phyloP scores from a whole-genome alignment of 2,797 vertebrate species.

The Myotis vivesi region DNA sequence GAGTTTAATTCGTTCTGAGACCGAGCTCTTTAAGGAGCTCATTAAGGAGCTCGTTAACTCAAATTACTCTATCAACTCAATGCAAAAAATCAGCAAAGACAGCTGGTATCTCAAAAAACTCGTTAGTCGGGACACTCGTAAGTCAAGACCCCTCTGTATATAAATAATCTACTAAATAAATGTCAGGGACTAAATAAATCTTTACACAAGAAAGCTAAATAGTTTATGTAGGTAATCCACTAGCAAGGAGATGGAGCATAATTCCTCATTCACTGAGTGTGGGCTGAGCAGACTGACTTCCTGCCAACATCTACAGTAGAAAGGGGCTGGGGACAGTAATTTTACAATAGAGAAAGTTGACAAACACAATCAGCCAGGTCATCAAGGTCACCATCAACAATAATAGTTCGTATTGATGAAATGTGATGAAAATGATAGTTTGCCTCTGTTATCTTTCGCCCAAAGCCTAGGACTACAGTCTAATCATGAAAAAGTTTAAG shows the following conservation, averaged over 20 bases:
- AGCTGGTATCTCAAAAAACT: no score
- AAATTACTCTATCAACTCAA: no score
- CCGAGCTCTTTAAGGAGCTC: no score
- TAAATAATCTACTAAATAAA: not conserved
- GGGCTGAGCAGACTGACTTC: no score
- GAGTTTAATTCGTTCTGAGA: no score
- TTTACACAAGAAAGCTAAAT: not conserved
- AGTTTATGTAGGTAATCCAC: not conserved
- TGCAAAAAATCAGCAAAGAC: no score
- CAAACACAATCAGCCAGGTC: no score
- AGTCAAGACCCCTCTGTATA: no score
- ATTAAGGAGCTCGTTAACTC: no score
- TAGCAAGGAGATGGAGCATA: not conserved
- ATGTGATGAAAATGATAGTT: not conserved
- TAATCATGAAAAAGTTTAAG: not conserved
- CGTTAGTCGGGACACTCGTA: no score
- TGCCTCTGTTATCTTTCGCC: not conserved
- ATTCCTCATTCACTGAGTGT: not conserved
- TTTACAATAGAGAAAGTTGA: not conserved
- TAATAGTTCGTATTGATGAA: rapidly evolving
- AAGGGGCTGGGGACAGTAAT: no score
- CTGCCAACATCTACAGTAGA: no score
- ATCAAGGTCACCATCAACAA: not conserved
- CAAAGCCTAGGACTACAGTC: not conserved
- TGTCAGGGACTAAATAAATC: not conserved